A percentile compares a stretch with the other conserved stretches of the same genome.
Conservation (phyloP, 2,113 vertebrate genomes). For the Diadophis punctatus region DNA sequence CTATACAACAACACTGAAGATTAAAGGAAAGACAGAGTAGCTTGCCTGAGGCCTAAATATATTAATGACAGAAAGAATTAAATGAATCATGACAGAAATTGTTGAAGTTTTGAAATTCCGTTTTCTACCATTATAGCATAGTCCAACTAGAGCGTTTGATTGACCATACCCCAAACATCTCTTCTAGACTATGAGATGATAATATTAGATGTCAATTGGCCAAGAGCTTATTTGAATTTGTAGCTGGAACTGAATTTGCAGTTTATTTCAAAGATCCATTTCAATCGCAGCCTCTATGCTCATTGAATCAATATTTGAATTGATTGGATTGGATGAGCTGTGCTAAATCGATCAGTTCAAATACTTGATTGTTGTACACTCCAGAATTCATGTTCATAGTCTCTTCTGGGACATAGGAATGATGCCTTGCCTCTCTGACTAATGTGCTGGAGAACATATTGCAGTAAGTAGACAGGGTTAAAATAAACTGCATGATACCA, state of each 20-base stretch:
- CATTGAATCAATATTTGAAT: background rate
- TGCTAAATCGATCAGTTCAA: background rate
- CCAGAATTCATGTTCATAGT: background rate
- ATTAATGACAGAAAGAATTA: background rate
- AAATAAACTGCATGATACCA: background rate
- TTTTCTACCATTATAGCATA: background rate
- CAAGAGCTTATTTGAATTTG: background rate
- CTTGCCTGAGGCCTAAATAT: background rate
- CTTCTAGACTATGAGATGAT: background rate
- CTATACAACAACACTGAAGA: background rate
- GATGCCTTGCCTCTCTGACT: background rate
- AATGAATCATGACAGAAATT: background rate
- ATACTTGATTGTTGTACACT: background rate
- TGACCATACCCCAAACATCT: background rate
- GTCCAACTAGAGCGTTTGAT: background rate
- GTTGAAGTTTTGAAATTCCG: background rate
- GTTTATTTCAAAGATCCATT: background rate
- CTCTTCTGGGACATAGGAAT: background rate
- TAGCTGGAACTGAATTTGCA: background rate
- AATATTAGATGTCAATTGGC: background rate
- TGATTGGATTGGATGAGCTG: background rate
- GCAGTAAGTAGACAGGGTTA: background rate
- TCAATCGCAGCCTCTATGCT: background rate
- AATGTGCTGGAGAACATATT: background rate
- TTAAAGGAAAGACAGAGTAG: background rate